Base-by-base conservation (phyloP, 2,113 vertebrate species). In the Eidolon helvum region DNA sequence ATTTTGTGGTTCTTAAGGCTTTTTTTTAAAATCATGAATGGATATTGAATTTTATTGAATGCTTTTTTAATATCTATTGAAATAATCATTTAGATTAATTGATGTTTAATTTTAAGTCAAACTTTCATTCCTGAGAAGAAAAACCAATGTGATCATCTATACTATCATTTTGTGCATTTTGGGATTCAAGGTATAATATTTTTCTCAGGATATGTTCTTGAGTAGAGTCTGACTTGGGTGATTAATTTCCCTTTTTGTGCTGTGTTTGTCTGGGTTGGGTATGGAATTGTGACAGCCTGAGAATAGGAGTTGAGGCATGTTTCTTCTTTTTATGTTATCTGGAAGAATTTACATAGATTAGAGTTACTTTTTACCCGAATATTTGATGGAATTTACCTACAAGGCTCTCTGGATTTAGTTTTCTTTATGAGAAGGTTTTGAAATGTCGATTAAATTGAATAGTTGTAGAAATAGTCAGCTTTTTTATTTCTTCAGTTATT, bases 391-490 rank as follows among this genome's bases (percentile, higher is more conserved):
- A 61, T 84, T 95, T 95, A 12, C 43, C 21, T 33, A 0, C 59
- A 55, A 92, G 90, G 15, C 50, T 92, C 43, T 77, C 69, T 68
- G 21, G n/a, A 15, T 61, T 57, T 95, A 21, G 69, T 78, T 74
- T 85, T 69, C 65, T 82, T 59, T 74, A 75, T 80, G 63, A 40
- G 43, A 84, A 71, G 9, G 0, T 71, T 91, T 88, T 74, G 28
- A 91, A 90, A 93, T 84, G 26, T 78, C 84, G 24, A 79, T 74
- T 93, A 79, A 21, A n/a, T 90, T 68, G 78, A 84, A 79, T 90
- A 35, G 12, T 55, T 75, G 33, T 21, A 33, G 26, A 4, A 78
- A 57, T 94, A 63, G 74, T 77, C n/a, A 69, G 7, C 53, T 69
- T 79, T 87, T 74, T 40, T 92, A 3, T 84, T 48, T 43, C 10